phyloP scores from a whole-genome alignment of 2,888 invertebrate species.

The Eupithecia tripunctaria region DNA sequence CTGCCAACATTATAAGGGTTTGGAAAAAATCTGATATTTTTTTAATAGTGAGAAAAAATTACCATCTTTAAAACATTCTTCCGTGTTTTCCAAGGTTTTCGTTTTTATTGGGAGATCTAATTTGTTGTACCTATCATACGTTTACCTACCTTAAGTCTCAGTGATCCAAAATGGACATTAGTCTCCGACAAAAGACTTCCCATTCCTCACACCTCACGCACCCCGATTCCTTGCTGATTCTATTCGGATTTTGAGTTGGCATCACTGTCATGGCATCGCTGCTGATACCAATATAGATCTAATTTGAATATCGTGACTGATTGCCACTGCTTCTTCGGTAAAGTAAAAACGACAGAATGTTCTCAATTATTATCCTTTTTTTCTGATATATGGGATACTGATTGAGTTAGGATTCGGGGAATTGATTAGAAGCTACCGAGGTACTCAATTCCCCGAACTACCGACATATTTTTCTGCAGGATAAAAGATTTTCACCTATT shows the following conservation, averaged over 20 bases:
- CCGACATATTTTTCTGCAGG: background rate
- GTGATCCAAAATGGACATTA: background rate
- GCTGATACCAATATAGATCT: constrained; percentile 10
- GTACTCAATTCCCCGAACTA: too few relatives aligned
- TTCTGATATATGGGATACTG: background rate
- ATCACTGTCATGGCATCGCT: constrained; percentile 2
- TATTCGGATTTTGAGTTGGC: background rate
- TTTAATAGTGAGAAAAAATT: background rate
- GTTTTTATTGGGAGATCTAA: too few relatives aligned
- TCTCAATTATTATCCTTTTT: constrained; percentile 4
- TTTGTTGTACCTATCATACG: too few relatives aligned
- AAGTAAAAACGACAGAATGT: constrained; percentile 20
- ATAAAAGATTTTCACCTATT: too few relatives aligned
- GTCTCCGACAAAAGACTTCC: background rate
- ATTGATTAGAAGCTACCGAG: too few relatives aligned
- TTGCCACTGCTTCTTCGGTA: constrained; percentile 16
- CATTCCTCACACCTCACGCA: too few relatives aligned
- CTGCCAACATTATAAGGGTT: background rate
- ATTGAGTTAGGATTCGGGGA: background rate
- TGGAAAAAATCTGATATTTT: background rate
- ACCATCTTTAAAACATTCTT: background rate
- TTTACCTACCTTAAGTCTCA: background rate
- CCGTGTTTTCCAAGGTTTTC: background rate
- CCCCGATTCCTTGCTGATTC: background rate
- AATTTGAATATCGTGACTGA: constrained; percentile 26